Base-by-base conservation (phyloP, 2,797 vertebrate genomes). In the Phyllotis vaccarum region DNA sequence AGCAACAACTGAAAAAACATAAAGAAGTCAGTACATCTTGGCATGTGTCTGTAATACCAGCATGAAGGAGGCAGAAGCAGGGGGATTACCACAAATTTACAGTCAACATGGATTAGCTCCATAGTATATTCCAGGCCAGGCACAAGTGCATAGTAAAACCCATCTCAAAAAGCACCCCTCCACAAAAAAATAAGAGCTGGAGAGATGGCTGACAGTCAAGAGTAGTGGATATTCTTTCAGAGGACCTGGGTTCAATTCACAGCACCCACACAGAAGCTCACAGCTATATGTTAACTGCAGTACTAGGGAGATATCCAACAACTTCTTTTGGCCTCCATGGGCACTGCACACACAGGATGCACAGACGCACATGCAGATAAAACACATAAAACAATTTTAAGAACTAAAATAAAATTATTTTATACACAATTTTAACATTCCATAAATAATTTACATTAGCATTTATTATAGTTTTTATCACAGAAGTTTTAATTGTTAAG, bases 381-480 rank as follows among this genome's bases (percentile, higher is more conserved):
- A 86, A 86, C 64, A 68, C 31, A 54, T n/a, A 86, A 68, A 86
- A 86, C 46, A 68, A 52, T 86, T 68, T 37, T 68, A 17, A 86
- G 62, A 86, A 86, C 16, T 9, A 64, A 70, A 87, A 13, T 89
- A 70, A 86, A 96, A 90, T 86, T 86, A 82, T 87, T 95, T 76
- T 54, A 90, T 70, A 72, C 11, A 29, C 21, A 68, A 64, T 21
- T 70, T 92, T 82, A 81, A 66, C 16, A n/a, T 75, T 31, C 27
- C 27, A 83, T n/a, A 95, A 56, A 88, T 34, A 40, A 80, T 43
- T 89, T 46, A 43, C 2, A 91, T 40, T 76, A 94, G 21, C 54
- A 92, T 80, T 80, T 75, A 93, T 89, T 92, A 66, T 46, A 75
- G 27, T 93, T 97, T 92, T 89, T n/a, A 91, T 83, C 37, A 91